Conservation (phyloP, 2,888 invertebrate genomes). For the Nomada fabriciana region DNA sequence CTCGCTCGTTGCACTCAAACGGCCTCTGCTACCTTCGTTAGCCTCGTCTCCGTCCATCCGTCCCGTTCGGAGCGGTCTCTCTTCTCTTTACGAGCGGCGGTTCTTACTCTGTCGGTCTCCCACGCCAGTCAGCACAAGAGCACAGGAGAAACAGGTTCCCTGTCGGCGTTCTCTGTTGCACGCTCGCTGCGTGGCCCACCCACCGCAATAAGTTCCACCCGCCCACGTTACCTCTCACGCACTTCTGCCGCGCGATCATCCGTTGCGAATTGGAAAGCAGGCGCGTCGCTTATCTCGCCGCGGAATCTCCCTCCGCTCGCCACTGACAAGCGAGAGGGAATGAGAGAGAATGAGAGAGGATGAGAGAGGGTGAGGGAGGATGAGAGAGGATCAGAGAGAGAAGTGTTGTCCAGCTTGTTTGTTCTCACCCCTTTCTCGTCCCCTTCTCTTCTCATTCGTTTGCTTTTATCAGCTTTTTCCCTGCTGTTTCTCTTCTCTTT, state of each 20-base stretch:
- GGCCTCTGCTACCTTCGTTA: background rate
- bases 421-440: too few species aligned
- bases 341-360: too few species aligned
- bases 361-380: background rate
- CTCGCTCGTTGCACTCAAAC: background rate
- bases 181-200: conserved; percentile 72
- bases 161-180: conserved; percentile 55
- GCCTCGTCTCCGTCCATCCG: background rate
- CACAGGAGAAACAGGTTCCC: conserved; percentile 43
- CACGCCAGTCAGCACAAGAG: background rate
- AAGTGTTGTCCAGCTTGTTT: background rate
- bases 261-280: conserved; percentile 77
- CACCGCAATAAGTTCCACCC: conserved; percentile 78
- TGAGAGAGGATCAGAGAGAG: background rate
- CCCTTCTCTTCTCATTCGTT: too few species aligned
- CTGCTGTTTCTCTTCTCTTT: background rate
- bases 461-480: too few species aligned
- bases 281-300: conserved; percentile 69
- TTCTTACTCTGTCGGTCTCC: background rate
- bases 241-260: conserved; percentile 76
- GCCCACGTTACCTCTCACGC: conserved; percentile 78
- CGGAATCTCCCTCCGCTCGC: conserved; percentile 47
- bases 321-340: background rate
- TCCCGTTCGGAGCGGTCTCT: background rate
- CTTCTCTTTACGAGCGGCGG: background rate